These are phyloP conservation scores for Petrophora chlorosata DNA, from an alignment of 2,888 invertebrate species.

Conservation along the genomic window DNA sequence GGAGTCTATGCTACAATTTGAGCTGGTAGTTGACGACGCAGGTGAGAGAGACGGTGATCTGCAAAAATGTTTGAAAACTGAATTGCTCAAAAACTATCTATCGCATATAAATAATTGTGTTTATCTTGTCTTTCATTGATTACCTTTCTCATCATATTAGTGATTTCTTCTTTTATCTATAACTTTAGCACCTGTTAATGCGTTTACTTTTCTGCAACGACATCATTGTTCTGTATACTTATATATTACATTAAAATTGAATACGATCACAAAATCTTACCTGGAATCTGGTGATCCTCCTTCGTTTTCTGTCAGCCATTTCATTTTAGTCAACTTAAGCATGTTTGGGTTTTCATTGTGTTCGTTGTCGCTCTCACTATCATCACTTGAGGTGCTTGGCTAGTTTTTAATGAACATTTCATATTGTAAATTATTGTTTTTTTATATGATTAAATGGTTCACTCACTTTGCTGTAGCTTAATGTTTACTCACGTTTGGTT, in stretches of 20 bases:
- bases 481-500: constrained; percentile 14
- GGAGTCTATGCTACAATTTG: constrained; percentile 52
- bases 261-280: constrained; percentile 42
- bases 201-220: constrained; percentile 71
- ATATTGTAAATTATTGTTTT: neutral
- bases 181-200: constrained; percentile 67
- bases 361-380: constrained; percentile 42
- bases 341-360: constrained; percentile 54
- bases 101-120: neutral
- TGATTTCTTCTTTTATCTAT: constrained; percentile 27
- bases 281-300: constrained; percentile 62
- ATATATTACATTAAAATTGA: neutral
- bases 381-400: constrained; percentile 45
- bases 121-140: neutral
- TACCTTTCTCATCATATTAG: constrained; percentile 23
- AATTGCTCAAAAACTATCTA: neutral
- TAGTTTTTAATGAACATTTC: constrained; percentile 30
- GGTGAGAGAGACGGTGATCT: constrained; percentile 19
- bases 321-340: constrained; percentile 71
- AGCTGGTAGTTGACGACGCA: constrained; percentile 48
- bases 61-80: no score
- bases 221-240: constrained; percentile 49
- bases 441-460: no score
- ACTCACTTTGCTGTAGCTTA: neutral
- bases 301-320: constrained; percentile 68